Conservation (phyloP, 23 tunicate genomes). For the Diplosoma virens region DNA sequence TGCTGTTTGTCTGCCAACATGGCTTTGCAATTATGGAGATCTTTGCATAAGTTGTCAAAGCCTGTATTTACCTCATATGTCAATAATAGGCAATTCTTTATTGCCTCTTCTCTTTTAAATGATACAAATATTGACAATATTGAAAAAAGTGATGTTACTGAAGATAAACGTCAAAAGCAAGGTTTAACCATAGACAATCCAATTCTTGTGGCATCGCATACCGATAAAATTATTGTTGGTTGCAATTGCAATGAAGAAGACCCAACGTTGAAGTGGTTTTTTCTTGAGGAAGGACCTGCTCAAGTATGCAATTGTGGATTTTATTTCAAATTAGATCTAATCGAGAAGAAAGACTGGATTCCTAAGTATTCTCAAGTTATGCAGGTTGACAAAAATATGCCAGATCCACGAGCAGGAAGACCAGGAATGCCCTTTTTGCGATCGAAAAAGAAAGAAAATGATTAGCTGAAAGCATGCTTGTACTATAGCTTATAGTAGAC, state of each 20-base stretch:
- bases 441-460: background rate
- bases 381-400: conserved; percentile 52
- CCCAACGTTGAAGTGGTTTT: conserved; percentile 85
- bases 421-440: conserved; percentile 14
- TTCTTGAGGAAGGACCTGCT: conserved; percentile 75
- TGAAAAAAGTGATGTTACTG: background rate
- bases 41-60: background rate
- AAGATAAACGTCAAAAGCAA: background rate
- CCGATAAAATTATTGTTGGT: conserved; percentile 80
- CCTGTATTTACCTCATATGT: too few relatives aligned
- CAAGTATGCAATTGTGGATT: conserved; percentile 80
- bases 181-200: conserved; percentile 76
- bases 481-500: too few relatives aligned
- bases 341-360: conserved; percentile 23
- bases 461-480: too few relatives aligned
- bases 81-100: too few relatives aligned
- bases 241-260: conserved; percentile 51
- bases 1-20: too few relatives aligned
- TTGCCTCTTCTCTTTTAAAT: too few relatives aligned
- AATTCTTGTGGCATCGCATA: conserved; percentile 63
- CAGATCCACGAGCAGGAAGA: conserved; percentile 33
- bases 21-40: background rate
- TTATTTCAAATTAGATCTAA: conserved; percentile 64
- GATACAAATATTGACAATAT: too few relatives aligned
- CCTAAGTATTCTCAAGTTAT: conserved; percentile 74